A percentile compares a stretch with the other conserved stretches of the same genome.
Conservation (phyloP, 2,888 invertebrate species). For the Byasa hedistus region DNA sequence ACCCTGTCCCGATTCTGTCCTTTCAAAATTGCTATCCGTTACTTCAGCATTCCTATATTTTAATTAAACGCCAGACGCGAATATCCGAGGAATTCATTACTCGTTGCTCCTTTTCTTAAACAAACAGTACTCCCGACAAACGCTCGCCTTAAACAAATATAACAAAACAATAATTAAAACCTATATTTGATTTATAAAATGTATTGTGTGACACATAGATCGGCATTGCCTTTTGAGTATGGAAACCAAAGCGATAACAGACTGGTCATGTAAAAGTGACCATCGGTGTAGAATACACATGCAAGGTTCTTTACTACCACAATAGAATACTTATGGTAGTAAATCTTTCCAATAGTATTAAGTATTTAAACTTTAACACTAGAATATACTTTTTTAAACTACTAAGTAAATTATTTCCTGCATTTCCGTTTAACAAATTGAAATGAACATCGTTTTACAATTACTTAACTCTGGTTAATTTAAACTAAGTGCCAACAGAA, state of each 20-base stretch:
- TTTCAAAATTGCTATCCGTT: constrained; percentile 22
- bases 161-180: constrained; percentile 19
- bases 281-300: too few relatives aligned
- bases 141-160: constrained; percentile 13
- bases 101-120: constrained; percentile 19
- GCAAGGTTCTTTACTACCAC: too few relatives aligned
- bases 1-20: constrained; percentile 7
- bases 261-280: not conserved
- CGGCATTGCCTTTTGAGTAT: not conserved
- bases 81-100: constrained; percentile 24
- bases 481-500: not conserved
- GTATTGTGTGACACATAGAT: not conserved
- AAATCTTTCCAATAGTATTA: too few relatives aligned
- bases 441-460: not conserved
- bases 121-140: constrained; percentile 10
- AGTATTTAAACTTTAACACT: too few relatives aligned
- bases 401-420: not conserved
- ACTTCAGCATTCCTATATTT: constrained; percentile 25
- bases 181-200: not conserved
- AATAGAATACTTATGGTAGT: too few relatives aligned
- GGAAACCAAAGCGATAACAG: not conserved
- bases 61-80: constrained; percentile 24
- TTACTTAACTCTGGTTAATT: not conserved
- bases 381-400: too few relatives aligned
- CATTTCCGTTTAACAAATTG: not conserved